Evolutionary conservation across 2,113 vertebrate species (phyloP), one percentile per base, ranked within the genome.

Genomic region (Bolborhynchus lineola): DNA sequence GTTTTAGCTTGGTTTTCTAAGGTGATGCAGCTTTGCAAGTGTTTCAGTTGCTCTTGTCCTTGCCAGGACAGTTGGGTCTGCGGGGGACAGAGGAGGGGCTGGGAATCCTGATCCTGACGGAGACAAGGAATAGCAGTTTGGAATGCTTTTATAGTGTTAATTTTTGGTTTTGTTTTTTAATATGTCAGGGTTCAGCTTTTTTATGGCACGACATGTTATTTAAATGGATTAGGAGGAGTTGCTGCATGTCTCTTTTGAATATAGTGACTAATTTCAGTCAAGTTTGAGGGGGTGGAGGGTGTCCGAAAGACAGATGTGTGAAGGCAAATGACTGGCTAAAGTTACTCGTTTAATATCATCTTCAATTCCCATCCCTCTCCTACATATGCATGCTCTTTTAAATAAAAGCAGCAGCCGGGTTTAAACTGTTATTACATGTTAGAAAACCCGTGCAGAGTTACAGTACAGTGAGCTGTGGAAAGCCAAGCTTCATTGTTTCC

Each of bases 201-300:
- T 74, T 20, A 6, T 76, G 28, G 8, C 57, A 69, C 0, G 0
- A 47, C 16, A 3, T 7, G 8, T 16, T 71, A 23, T 28, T 53
- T 53, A 68, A 85, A 75, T 35, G 7, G 13, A 9, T 71, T 63
- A 26, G 25, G 29, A 55, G 65, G 9, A 78, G 13, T 57, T 85
- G 26, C 39, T 63, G 13, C 16, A 0, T 44, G 4, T 86, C 7
- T 83, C 41, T 87, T 41, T 15, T 24, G 50, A 71, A 37, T 14
- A 24, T 5, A 16, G 37, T n/a, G 65, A 75, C 42, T 28, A 18
- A 60, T 64, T 84, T 64, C 15, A 55, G 0, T 65, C 35, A 35
- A 55, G 85, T 82, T 68, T 90, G 52, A 55, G 25, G 17, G 14
- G 2, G 3, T 35, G 3, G 3, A 14, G 20, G 1, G 4, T 49